Base-by-base conservation (phyloP, 2,113 vertebrate genomes). In the Erpornis zantholeuca region DNA sequence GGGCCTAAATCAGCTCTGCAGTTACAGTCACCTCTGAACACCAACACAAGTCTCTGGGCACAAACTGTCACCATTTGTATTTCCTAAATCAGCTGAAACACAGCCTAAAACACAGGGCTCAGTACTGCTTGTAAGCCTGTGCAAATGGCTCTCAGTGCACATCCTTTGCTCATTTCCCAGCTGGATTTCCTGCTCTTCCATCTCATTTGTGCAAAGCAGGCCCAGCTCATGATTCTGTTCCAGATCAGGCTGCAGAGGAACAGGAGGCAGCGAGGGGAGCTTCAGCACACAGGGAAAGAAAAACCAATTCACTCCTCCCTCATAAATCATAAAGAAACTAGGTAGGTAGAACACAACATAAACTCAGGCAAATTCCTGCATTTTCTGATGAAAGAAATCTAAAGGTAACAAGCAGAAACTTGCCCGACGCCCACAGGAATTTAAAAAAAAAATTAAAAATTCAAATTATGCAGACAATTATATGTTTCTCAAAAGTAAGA, bases 61-160 rank as follows among this genome's bases (percentile, higher is more conserved):
- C 1, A 5, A 60, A 54, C 14, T 66, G 23, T 50, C 68, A 49
- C 29, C 9, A 12, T 59, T 59, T 81, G 23, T 23, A 33, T 50
- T 63, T 89, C 68, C 76, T 63, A 75, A 66, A 73, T 61, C 50
- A 70, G 33, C 53, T 53, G n/a, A 68, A 90, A 60, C 23, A 47
- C 25, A 44, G 0, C 16, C 20, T 40, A 36, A 60, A 28, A 3
- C 22, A 4, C 11, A 49, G 25, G 56, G 24, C 28, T 42, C 18
- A 20, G 28, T 8, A 1, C 2, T 17, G 42, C 27, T 40, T 57
- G 0, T 9, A 11, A 57, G n/a, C 23, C 63, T 16, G 5, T 38
- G 72, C 15, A 49, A 73, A 63, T 23, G 73, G 24, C 54, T 56
- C 29, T 31, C 54, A 35, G 40, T 12, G 27, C 20, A 21, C 17